Evolutionary conservation across 1,140 invertebrate genomes (phyloP).

Genomic region (Dinothrombium tinctorium): DNA sequence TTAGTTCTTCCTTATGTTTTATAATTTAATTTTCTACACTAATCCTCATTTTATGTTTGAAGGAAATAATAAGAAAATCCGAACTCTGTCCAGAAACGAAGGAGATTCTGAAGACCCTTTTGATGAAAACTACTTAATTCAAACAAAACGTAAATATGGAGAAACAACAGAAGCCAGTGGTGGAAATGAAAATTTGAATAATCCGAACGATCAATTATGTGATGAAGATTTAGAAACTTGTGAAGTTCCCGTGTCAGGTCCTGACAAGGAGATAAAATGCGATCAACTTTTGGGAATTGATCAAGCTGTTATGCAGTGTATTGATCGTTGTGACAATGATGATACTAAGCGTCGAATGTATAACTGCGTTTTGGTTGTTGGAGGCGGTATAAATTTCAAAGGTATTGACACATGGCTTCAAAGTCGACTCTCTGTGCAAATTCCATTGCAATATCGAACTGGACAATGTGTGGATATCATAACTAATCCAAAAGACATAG

Average conservation of each 20-base stretch:
- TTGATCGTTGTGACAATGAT: conserved; percentile 62
- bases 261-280: conserved; percentile 26
- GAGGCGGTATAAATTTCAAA: conserved; percentile 59
- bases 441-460: conserved; percentile 28
- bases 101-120: conserved; percentile 79
- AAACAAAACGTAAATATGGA: conserved; percentile 21
- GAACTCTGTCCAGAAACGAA: conserved; percentile 41
- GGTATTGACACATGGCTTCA: conserved; percentile 68
- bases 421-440: conserved; percentile 55
- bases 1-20: no score
- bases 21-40: no score
- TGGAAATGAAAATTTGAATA: conserved; percentile 1
- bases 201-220: neutral
- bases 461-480: conserved; percentile 54
- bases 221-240: conserved; percentile 16
- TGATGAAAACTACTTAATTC: conserved; percentile 57
- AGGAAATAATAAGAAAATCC: conserved; percentile 38
- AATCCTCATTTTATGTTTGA: no score
- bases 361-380: conserved; percentile 63
- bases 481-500: conserved; percentile 62
- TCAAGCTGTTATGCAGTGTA: conserved; percentile 68
- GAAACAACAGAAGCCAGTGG: conserved; percentile 28
- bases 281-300: conserved; percentile 63
- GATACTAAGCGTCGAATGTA: conserved; percentile 86
- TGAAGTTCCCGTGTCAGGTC: conserved; percentile 10